phyloP scores from a whole-genome alignment of 2,113 vertebrate genomes.

The Cervus canadensis region DNA sequence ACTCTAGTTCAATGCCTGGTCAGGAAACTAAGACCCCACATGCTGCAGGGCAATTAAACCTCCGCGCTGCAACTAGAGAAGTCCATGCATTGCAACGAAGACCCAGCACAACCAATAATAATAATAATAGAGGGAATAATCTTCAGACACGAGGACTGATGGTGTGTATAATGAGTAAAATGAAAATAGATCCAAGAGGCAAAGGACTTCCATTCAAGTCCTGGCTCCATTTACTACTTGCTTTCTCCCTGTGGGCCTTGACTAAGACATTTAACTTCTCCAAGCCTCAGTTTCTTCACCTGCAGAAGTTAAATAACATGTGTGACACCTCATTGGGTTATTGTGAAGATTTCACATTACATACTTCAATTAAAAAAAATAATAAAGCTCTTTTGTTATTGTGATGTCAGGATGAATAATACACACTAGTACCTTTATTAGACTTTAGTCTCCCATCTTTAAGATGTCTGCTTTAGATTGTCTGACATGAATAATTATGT shows the following conservation, averaged over 20 bases:
- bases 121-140: not conserved
- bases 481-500: not conserved
- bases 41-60: not conserved
- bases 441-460: not conserved
- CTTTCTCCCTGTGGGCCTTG: not conserved
- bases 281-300: not conserved
- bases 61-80: not conserved
- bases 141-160: not conserved
- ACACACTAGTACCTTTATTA: not conserved
- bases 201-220: not conserved
- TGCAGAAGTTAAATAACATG: not conserved
- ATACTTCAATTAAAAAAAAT: not conserved
- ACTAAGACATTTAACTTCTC: not conserved
- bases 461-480: conserved; percentile 19
- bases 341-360: not conserved
- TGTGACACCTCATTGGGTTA: not conserved
- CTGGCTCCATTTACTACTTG: not conserved
- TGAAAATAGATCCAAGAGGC: not conserved
- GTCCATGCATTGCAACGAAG: not conserved
- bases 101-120: not conserved
- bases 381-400: not conserved
- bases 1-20: not conserved
- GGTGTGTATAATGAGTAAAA: not conserved
- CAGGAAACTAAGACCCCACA: not conserved
- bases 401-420: not conserved